Base-by-base conservation (phyloP, 2,113 vertebrate genomes). In the Amia ocellicauda region DNA sequence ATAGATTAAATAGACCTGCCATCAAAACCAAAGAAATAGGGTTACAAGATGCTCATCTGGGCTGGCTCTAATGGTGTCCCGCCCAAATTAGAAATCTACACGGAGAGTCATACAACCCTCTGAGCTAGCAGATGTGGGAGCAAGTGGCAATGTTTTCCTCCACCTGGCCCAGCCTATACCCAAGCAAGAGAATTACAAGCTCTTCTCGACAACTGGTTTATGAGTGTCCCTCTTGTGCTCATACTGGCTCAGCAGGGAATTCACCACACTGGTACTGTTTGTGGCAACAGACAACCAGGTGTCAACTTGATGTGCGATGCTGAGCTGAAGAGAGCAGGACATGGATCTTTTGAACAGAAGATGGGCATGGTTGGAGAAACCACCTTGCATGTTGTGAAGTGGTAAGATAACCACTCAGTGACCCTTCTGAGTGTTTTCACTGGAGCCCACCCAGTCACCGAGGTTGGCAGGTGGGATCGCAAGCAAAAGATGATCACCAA, bases 11-110 rank as follows among this genome's bases (percentile, higher is more conserved):
- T n/a, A n/a, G n/a, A n/a, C n/a, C n/a, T n/a, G n/a, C n/a, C n/a
- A n/a, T n/a, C n/a, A n/a, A 64, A 64, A 23, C 27, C 2, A 53
- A 36, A 24, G 20, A 63, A 60, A 53, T 60, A 9, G 42, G n/a
- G 57, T 24, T 68, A 70, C 59, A 53, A 66, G 47, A 29, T 57
- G 42, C 14, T 62, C 1, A 3, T 66, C 55, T 56, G 66, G 3
- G 60, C 58, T 67, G 24, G 54, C 63, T 67, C 60, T n/a, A n/a
- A n/a, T 69, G 56, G 52, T 62, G 26, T 67, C 47, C 24, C 23
- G 13, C 29, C 19, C 57, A 65, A 67, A n/a, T 42, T 56, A n/a
- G n/a, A n/a, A n/a, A n/a, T n/a, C n/a, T n/a, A n/a, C n/a, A n/a
- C n/a, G n/a, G n/a, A n/a, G n/a, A n/a, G n/a, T n/a, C n/a, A n/a